These are phyloP conservation scores for Augochlora pura DNA, from an alignment of 1,140 invertebrate genomes.

Conservation along the genomic window DNA sequence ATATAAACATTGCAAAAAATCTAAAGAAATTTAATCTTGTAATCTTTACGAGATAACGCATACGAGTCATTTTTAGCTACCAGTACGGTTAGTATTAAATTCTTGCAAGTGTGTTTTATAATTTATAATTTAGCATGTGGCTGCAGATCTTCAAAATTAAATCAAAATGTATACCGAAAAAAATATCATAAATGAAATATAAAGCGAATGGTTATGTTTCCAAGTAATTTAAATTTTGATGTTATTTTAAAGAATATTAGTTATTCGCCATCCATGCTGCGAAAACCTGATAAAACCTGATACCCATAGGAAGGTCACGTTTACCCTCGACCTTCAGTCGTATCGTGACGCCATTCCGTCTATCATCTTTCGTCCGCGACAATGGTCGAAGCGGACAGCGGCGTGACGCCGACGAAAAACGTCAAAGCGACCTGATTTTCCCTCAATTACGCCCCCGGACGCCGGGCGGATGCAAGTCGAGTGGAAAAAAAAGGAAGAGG, in stretches of 20 bases:
- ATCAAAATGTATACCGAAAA: no score
- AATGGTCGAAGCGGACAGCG: slow-evolving; percentile 6
- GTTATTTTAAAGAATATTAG: background rate
- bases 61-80: no score
- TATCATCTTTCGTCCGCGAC: slow-evolving; percentile 11
- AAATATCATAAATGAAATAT: no score
- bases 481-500: slow-evolving; percentile 53
- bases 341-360: slow-evolving; percentile 23
- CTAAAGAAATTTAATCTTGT: no score
- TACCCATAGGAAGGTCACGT: background rate
- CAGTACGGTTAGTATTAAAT: no score
- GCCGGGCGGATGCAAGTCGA: slow-evolving; percentile 47
- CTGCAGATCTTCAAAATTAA: no score
- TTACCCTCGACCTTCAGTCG: slow-evolving; percentile 41
- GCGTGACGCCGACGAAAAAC: slow-evolving; percentile 31
- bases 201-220: no score
- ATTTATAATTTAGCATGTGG: no score
- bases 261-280: background rate
- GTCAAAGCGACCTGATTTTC: slow-evolving; percentile 60
- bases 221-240: no score
- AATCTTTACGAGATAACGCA: no score
- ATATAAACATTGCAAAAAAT: no score
- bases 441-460: slow-evolving; percentile 60
- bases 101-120: no score
- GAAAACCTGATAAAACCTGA: background rate